Percentiles rank a stretch among this genome's conserved stretches.
Evolutionary conservation across 2,888 invertebrate genomes (phyloP).

Genomic region (Hedya salicella): DNA sequence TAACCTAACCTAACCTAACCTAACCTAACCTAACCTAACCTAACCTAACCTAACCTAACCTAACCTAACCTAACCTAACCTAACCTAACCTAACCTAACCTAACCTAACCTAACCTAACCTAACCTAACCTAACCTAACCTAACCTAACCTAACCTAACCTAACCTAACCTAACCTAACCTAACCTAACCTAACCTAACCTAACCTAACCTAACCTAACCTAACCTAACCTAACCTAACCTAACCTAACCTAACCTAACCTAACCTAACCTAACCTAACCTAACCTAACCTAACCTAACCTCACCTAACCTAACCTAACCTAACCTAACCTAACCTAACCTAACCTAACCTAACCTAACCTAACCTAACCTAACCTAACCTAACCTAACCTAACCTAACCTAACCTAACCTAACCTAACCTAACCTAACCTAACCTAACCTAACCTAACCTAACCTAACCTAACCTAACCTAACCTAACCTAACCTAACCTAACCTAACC

Average conservation of each 20-base stretch:
- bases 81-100: conserved; percentile 24
- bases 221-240: conserved; percentile 45
- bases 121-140: conserved; percentile 37
- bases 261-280: conserved; percentile 43
- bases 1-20: conserved; percentile 36
- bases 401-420: too few relatives aligned
- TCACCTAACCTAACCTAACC: conserved; percentile 48
- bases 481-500: conserved; percentile 43
- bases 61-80: conserved; percentile 41
- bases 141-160: conserved; percentile 33
- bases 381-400: too few relatives aligned
- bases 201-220: conserved; percentile 42
- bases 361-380: too few relatives aligned
- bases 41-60: conserved; percentile 31
- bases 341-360: conserved; percentile 49
- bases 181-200: conserved; percentile 32
- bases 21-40: conserved; percentile 39
- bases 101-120: conserved; percentile 46
- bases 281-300: conserved; percentile 46
- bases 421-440: too few relatives aligned
- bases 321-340: conserved; percentile 49
- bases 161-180: conserved; percentile 33
- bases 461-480: conserved; percentile 43
- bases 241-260: conserved; percentile 40
- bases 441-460: conserved; percentile 42